Percentiles rank a stretch among this genome's conserved stretches.
These are phyloP conservation scores for Torymus aiolomorphi DNA, from an alignment of 2,888 invertebrate genomes.

Conservation along the genomic window DNA sequence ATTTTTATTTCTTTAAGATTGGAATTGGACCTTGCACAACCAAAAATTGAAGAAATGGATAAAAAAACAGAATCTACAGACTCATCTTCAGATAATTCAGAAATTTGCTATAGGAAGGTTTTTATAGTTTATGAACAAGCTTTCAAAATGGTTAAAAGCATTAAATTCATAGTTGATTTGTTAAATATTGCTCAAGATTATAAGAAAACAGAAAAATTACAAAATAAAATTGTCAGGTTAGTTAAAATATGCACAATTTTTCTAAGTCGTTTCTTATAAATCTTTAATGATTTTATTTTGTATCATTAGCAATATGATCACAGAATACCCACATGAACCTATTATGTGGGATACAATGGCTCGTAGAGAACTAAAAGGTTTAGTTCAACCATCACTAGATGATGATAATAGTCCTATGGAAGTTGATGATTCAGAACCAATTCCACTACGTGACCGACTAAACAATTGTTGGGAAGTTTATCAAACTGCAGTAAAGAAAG, in stretches of 20 bases:
- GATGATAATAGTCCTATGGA: conserved; percentile 62
- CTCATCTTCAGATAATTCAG: conserved; percentile 44
- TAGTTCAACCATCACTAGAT: conserved; percentile 64
- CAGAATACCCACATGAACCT: conserved; percentile 77
- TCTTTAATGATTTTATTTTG: background rate
- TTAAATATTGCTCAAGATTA: conserved; percentile 79
- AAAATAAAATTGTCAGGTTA: conserved; percentile 77
- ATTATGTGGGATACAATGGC: conserved; percentile 80
- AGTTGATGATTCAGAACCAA: conserved; percentile 63
- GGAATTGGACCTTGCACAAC: conserved; percentile 61
- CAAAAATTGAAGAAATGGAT: conserved; percentile 56
- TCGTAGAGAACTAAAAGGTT: conserved; percentile 78
- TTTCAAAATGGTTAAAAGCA: conserved; percentile 78
- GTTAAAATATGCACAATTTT: conserved; percentile 22
- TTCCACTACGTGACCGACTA: conserved; percentile 75
- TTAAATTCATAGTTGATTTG: conserved; percentile 80
- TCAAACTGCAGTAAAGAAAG: conserved; percentile 76
- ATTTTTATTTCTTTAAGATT: conserved; percentile 60
- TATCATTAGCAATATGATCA: conserved; percentile 75
- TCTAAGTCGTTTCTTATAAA: background rate
- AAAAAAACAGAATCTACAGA: conserved; percentile 38
- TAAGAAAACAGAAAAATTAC: conserved; percentile 79
- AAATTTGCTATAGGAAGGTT: conserved; percentile 77
- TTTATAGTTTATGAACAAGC: conserved; percentile 81
- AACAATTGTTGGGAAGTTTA: conserved; percentile 77